Conservation (phyloP, 2,888 invertebrate species). For the Synanthedon andrenaeformis region DNA sequence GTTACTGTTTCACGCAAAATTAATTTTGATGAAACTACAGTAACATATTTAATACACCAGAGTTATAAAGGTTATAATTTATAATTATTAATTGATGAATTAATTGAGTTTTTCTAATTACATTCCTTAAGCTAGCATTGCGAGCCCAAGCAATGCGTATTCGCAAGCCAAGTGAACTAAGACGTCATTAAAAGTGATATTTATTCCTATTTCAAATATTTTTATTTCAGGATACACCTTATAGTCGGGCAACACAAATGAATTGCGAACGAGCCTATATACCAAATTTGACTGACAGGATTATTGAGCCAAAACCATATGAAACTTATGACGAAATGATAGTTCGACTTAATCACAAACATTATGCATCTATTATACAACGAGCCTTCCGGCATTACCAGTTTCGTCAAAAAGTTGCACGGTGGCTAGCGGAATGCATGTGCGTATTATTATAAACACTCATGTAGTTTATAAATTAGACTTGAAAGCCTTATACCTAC, state of each 20-base stretch:
- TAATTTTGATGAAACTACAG: too few species aligned
- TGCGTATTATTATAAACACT: conserved; percentile 16
- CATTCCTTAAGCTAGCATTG: not conserved
- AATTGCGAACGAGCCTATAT: conserved; percentile 66
- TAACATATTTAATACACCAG: not conserved
- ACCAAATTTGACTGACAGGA: conserved; percentile 73
- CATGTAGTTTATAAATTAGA: not conserved
- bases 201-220: not conserved
- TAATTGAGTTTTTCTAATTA: not conserved
- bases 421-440: conserved; percentile 54
- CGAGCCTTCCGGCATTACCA: conserved; percentile 72
- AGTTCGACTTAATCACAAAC: conserved; percentile 65
- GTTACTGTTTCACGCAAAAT: too few species aligned
- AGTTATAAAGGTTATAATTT: not conserved
- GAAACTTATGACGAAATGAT: conserved; percentile 75
- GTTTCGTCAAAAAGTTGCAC: conserved; percentile 45
- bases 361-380: conserved; percentile 74
- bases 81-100: too few species aligned
- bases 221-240: conserved; percentile 53
- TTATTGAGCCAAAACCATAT: conserved; percentile 72
- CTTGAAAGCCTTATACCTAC: not conserved
- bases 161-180: not conserved
- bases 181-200: too few species aligned
- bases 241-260: conserved; percentile 74
- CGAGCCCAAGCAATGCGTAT: not conserved